Conservation (phyloP, 1,140 invertebrate genomes). For the Tribolium castaneum region DNA sequence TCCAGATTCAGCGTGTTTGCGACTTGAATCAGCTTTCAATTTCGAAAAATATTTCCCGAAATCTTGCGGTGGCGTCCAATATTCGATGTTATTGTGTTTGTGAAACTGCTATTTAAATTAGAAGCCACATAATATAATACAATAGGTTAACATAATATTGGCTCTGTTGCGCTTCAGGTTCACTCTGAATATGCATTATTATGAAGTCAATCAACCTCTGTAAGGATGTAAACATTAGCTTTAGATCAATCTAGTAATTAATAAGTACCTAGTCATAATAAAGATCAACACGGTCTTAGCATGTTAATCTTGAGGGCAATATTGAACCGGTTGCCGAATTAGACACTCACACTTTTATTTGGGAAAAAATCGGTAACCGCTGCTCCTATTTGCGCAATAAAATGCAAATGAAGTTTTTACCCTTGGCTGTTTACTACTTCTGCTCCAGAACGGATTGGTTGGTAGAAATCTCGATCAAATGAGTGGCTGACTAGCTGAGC, state of each 20-base stretch:
- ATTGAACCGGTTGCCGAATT: too few species aligned
- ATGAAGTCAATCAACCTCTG: not conserved
- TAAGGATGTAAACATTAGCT: slow-evolving; percentile 8
- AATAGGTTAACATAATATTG: slow-evolving; percentile 1
- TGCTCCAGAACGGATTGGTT: not conserved
- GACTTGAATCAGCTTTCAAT: too few species aligned
- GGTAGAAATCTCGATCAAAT: not conserved
- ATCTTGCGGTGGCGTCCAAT: not conserved
- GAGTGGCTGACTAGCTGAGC: not conserved
- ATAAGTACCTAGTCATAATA: not conserved
- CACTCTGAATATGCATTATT: not conserved
- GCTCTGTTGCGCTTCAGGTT: slow-evolving; percentile 1
- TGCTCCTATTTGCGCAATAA: not conserved
- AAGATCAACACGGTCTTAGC: not conserved
- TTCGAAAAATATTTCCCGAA: not conserved
- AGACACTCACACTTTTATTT: too few species aligned
- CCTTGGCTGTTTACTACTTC: not conserved
- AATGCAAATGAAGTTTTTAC: not conserved
- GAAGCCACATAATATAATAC: not conserved
- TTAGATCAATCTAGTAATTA: not conserved
- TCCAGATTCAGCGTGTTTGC: not conserved
- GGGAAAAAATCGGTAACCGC: not conserved
- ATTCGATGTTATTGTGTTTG: too few species aligned
- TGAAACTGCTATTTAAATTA: not conserved
- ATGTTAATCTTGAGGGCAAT: not conserved